phyloP scores from a whole-genome alignment of 2,113 vertebrate species.

The Sus scrofa region DNA sequence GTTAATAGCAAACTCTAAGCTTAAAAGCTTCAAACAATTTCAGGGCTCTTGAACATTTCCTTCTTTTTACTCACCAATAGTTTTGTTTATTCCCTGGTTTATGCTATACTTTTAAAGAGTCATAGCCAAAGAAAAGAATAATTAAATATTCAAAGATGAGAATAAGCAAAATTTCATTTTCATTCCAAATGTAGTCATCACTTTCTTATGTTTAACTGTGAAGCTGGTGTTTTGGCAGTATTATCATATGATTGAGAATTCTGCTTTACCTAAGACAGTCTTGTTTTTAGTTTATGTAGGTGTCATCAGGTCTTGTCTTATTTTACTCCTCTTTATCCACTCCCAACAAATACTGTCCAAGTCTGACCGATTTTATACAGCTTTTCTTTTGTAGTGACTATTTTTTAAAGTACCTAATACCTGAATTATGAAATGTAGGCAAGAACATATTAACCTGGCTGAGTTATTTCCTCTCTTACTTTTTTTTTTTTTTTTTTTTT shows the following conservation, averaged over 20 bases:
- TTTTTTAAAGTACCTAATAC: constrained; percentile 74
- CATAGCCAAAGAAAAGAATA: constrained; percentile 60
- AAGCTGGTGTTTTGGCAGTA: constrained; percentile 54
- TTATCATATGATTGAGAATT: constrained; percentile 20
- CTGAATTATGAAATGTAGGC: constrained; percentile 66
- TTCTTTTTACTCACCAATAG: constrained; percentile 23
- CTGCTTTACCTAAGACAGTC: constrained; percentile 65
- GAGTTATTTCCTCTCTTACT: constrained; percentile 70
- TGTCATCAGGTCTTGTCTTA: constrained; percentile 53
- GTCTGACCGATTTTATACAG: constrained; percentile 33
- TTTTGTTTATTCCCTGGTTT: constrained; percentile 60
- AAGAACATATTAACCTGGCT: constrained; percentile 70
- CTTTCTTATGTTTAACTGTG: constrained; percentile 48
- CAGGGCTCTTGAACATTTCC: not conserved
- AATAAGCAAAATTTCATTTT: constrained; percentile 59
- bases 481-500: no score
- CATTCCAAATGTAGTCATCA: constrained; percentile 44
- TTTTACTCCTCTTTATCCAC: constrained; percentile 19
- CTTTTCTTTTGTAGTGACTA: constrained; percentile 40
- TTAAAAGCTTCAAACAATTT: constrained; percentile 52
- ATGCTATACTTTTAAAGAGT: constrained; percentile 54
- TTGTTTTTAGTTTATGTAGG: constrained; percentile 62
- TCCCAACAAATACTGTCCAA: constrained; percentile 43
- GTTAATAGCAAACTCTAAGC: constrained; percentile 38
- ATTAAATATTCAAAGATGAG: constrained; percentile 72